Conservation (phyloP, 2,113 vertebrate genomes). For the Coptodon bakossiorum region DNA sequence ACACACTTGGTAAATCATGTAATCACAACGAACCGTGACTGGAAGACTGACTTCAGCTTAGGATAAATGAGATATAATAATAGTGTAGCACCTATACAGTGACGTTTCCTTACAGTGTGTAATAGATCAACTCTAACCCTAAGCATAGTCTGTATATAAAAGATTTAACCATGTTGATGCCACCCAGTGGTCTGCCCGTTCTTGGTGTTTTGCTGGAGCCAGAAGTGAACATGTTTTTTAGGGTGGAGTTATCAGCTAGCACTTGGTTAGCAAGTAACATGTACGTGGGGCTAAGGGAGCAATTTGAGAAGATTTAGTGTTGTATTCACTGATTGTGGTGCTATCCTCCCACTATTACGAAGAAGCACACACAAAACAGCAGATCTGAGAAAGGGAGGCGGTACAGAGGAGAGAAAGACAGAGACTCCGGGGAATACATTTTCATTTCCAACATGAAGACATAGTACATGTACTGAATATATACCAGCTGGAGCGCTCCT, state of each 20-base stretch:
- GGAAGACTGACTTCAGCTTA: background rate
- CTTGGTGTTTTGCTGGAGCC: background rate
- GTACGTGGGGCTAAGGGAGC: background rate
- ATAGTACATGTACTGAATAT: background rate
- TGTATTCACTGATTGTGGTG: background rate
- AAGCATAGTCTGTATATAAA: background rate
- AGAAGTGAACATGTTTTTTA: background rate
- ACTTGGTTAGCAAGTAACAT: background rate
- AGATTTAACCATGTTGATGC: background rate
- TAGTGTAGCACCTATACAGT: background rate
- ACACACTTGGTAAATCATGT: background rate
- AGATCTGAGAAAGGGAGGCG: background rate
- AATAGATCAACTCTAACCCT: background rate
- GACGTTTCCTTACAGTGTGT: background rate
- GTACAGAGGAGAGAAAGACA: background rate
- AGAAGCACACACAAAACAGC: background rate
- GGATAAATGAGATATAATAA: background rate
- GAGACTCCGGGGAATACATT: background rate
- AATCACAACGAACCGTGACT: background rate
- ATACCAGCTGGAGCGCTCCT: background rate
- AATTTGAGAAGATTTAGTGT: background rate
- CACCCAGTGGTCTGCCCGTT: background rate
- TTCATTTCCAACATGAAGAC: background rate
- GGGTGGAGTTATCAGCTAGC: background rate
- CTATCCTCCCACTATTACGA: background rate